phyloP scores from a whole-genome alignment of 2,797 vertebrate species.

The Philypnodon macrostomus region DNA sequence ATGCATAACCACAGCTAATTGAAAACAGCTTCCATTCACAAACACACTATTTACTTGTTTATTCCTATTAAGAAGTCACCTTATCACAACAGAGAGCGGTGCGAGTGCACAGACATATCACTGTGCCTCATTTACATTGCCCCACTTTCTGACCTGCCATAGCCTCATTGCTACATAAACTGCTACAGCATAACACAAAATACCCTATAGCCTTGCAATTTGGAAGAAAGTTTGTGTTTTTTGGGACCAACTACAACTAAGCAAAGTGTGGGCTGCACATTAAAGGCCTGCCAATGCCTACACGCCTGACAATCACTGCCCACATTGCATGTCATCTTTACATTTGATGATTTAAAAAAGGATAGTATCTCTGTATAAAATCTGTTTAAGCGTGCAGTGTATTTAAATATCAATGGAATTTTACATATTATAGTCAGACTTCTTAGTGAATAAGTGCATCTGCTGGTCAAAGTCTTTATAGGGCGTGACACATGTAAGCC shows the following conservation, averaged over 20 bases:
- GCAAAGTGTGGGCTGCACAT: constrained; percentile 21
- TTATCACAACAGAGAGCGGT: not conserved
- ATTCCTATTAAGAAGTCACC: constrained; percentile 2
- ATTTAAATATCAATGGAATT: constrained; percentile 58
- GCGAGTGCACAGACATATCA: not conserved
- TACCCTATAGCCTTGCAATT: not conserved
- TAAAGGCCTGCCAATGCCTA: constrained; percentile 23
- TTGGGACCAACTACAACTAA: constrained; percentile 7
- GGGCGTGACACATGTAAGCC: too few species aligned
- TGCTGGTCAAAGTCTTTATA: too few species aligned
- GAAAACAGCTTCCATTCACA: constrained; percentile 1
- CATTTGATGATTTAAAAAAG: constrained; percentile 1
- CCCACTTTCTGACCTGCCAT: constrained; percentile 13
- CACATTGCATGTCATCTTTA: not conserved
- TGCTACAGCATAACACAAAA: constrained; percentile 1
- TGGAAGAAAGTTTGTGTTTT: constrained; percentile 7
- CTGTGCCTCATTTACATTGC: constrained; percentile 8
- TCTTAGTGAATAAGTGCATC: not conserved
- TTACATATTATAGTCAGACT: constrained; percentile 25
- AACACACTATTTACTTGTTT: not conserved
- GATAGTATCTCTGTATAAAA: too few species aligned
- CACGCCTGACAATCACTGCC: not conserved
- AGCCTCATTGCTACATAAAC: constrained; percentile 6
- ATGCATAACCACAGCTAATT: not conserved
- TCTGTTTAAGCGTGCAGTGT: constrained; percentile 16